A percentile compares a stretch with the other conserved stretches of the same genome.
phyloP scores from a whole-genome alignment of 2,113 vertebrate genomes.

The Malurus alboscapulatus region DNA sequence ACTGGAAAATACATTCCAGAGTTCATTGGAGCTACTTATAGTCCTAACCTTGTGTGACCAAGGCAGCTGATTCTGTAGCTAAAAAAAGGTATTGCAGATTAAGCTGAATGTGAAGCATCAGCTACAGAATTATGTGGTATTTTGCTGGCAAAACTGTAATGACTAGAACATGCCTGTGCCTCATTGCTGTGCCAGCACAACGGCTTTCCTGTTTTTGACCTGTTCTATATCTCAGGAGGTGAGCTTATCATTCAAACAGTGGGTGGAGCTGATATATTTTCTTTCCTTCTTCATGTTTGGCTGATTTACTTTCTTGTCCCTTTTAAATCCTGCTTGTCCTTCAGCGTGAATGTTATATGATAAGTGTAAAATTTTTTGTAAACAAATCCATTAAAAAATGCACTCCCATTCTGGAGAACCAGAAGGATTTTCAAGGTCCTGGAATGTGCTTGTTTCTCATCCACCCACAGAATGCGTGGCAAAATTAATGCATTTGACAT shows the following conservation, averaged over 20 bases:
- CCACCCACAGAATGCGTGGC: slow-evolving; percentile 33
- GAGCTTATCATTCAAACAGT: neutral
- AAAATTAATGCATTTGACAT: slow-evolving; percentile 34
- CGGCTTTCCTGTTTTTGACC: neutral
- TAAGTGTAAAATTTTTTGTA: neutral
- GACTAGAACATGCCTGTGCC: neutral
- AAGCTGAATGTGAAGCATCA: slow-evolving; percentile 34
- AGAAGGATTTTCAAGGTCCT: slow-evolving; percentile 6
- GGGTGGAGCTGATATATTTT: neutral
- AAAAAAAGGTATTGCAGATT: slow-evolving; percentile 53
- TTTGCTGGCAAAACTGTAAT: neutral
- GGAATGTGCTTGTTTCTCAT: slow-evolving; percentile 17
- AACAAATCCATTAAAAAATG: neutral
- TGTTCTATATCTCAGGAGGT: neutral
- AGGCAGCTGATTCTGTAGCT: slow-evolving; percentile 29
- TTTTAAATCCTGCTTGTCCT: neutral
- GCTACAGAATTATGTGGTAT: slow-evolving; percentile 11
- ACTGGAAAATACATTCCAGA: slow-evolving; percentile 60
- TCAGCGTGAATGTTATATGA: neutral
- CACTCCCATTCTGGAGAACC: neutral
- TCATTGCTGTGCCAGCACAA: neutral
- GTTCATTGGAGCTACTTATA: slow-evolving; percentile 66
- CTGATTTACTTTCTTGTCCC: neutral
- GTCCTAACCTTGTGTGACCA: slow-evolving; percentile 54
- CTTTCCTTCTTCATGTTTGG: neutral